Evolutionary conservation across 1,140 invertebrate genomes (phyloP), one percentile per base, ranked within the genome.

Genomic region (Berghia stephanieae): DNA sequence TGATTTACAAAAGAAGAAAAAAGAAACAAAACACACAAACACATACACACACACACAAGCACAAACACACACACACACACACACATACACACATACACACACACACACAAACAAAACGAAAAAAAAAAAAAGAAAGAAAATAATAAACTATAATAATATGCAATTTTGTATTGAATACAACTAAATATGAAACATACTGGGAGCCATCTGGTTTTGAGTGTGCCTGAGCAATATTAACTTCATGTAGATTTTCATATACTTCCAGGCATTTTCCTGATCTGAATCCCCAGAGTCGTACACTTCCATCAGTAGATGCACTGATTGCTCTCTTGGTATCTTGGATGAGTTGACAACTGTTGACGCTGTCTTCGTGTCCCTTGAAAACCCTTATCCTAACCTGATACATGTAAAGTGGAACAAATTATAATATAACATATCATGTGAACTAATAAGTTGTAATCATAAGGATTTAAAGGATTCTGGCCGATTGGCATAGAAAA

Each of bases 331-430:
- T 40, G 73, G 87, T 84, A 73, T 85, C 78, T 49, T 79, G 63
- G 76, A 86, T 84, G 79, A 85, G 86, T 67, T 85, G 81, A 79
- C 87, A 87, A 44, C 81, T 85, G 66, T 85, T 88, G 16, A 89
- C 86, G 71, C 77, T 70, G 69, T 85, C 84, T 71, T 73, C 80
- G 60, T 89, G 88, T 27, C 83, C 86, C 67, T 80, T 81, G 4
- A 87, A 83, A 18, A 88, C 83, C 77, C 77, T 83, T 27, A 88
- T 86, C 67, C 82, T 81, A 21, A 88, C 85, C 87, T 89, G 52
- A 38, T 79, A 76, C 73, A 73, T n/a, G n/a, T n/a, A n/a, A n/a
- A n/a, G n/a, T n/a, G n/a, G n/a, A n/a, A n/a, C n/a, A n/a, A n/a
- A n/a, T n/a, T n/a, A n/a, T n/a, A n/a, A n/a, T n/a, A n/a, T n/a